Base-by-base conservation (phyloP, 2,113 vertebrate genomes). In the Festucalex cinctus region DNA sequence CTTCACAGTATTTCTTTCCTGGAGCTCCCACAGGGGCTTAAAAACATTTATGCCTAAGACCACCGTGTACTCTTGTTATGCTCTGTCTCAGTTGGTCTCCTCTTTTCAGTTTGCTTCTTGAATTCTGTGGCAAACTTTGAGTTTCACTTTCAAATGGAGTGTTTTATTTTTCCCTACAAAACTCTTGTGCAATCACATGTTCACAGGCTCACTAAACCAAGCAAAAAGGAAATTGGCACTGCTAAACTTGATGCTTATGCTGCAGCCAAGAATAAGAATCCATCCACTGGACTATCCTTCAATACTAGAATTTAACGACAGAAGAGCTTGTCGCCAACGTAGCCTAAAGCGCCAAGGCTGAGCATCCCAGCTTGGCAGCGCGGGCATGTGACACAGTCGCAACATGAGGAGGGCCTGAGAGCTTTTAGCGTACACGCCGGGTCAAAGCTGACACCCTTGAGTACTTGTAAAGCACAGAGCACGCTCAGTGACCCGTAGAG, bases 401-500 rank as follows among this genome's bases (percentile, higher is more conserved):
- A 51, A 61, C 66, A 63, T 67, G 37, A 43, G 37, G 22, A 43
- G 53, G 73, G 78, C 69, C 74, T 44, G 63, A 75, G 69, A 79
- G 69, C 64, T 71, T 69, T 74, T 59, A 46, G 63, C 65, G 41
- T 39, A 46, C 69, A 76, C 70, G 53, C 67, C 49, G 76, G 71
- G 61, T 14, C 70, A 61, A 66, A 69, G 51, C 54, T 62, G 59
- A 77, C 54, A 66, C 66, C 66, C 60, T 60, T 49, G 69, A 68
- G 73, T 71, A 69, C 58, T 28, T 41, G 67, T 69, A 41, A 17
- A 71, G 39, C 13, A 63, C 69, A 75, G 70, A 44, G 76, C 73
- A 66, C 66, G 65, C 36, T 74, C 71, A 26, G 53, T 76, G 73
- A 80, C 63, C 80, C 58, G 68, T 65, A 68, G 73, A 84, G 78